Conservation (phyloP, 2,888 invertebrate genomes). For the Pyrrhosoma nymphula region DNA sequence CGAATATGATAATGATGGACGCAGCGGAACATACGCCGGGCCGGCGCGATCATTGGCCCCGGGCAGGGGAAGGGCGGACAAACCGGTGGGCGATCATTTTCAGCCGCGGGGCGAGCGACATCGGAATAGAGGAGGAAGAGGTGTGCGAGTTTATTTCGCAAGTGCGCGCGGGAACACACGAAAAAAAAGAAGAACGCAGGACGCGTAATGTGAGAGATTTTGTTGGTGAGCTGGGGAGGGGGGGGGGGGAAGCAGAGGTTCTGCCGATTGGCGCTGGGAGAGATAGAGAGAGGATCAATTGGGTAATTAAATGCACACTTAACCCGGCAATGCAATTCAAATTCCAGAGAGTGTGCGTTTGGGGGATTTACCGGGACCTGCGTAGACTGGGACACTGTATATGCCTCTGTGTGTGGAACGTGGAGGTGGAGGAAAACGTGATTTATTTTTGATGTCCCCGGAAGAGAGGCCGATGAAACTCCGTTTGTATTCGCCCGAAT, state of each 20-base stretch:
- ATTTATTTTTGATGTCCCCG: conserved; percentile 33
- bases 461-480: background rate
- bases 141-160: conserved; percentile 1
- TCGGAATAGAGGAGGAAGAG: background rate
- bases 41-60: background rate
- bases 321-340: background rate
- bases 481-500: background rate
- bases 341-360: background rate
- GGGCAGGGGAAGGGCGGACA: background rate
- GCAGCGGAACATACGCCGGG: background rate
- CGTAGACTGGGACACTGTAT: no score
- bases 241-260: background rate
- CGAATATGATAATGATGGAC: background rate
- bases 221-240: background rate
- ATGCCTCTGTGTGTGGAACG: no score
- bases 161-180: background rate
- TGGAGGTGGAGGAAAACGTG: background rate
- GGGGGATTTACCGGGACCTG: background rate
- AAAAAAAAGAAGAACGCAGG: no score
- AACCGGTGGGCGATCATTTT: background rate
- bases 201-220: no score
- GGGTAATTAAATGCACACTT: conserved; percentile 25
- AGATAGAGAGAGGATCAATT: background rate
- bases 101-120: background rate
- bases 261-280: background rate